Base-by-base conservation (phyloP, 1,140 invertebrate genomes). In the Macrobrachium rosenbergii region DNA sequence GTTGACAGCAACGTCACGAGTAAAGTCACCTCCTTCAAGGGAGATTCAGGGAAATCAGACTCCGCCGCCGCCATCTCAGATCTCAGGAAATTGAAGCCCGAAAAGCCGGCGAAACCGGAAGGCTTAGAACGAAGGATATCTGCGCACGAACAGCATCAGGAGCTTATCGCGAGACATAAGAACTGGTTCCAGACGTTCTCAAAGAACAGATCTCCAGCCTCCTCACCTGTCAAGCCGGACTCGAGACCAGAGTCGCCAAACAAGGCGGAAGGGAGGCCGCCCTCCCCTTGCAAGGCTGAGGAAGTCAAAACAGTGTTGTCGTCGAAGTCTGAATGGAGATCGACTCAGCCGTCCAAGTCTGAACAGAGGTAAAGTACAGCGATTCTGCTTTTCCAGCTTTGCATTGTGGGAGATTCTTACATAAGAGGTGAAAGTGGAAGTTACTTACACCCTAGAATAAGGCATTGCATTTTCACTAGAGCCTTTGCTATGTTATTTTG, bases 141-240 rank as follows among this genome's bases (percentile, higher is more conserved):
- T 12, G 21, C 77, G 52, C 72, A 78, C 43, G 78, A 86, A 28
- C 83, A 73, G 17, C 88, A 89, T 63, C 80, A 88, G 60, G 84
- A 88, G 81, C 63, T 88, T 23, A 79, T 89, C n/a, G 77, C 78
- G 19, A 28, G 89, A 23, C 89, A 88, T 78, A 89, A 88, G 84
- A 89, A 89, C 58, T 88, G 86, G 86, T 88, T 89, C 67, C 89
- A 89, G 79, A 62, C 79, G 37, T 89, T 84, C 79, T 88, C 87
- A 52, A 89, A 88, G 78, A 89, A 76, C 78, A 78, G 83, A 28
- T 69, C 89, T 5, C 43, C 78, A 45, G 58, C 88, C 37, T 45
- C 79, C n/a, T 59, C 82, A 43, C 82, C 82, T 23, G 17, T 59
- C 37, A 45, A 67, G 72, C 82, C 64, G 21, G 58, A 28, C 58